Evolutionary conservation across 2,113 vertebrate genomes (phyloP).

Genomic region (Paraplagusia blochii): DNA sequence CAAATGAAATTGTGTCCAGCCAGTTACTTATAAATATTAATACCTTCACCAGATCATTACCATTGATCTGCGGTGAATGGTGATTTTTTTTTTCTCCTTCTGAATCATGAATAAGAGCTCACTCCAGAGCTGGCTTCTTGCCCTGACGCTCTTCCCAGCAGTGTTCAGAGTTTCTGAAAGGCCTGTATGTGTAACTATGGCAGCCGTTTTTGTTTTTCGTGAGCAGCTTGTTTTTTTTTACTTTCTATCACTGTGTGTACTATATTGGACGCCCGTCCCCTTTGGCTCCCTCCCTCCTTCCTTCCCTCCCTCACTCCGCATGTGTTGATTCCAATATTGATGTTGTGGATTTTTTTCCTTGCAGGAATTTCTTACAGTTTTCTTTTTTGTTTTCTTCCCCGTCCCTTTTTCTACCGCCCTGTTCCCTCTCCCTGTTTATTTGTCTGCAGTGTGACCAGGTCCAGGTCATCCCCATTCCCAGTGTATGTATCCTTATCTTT

Average conservation of each 20-base stretch:
- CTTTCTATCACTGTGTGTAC: slow-evolving; percentile 22
- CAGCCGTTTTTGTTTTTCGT: slow-evolving; percentile 60
- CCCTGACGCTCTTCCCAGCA: slow-evolving; percentile 48
- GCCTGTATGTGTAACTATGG: slow-evolving; percentile 65
- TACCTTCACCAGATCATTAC: too few relatives aligned
- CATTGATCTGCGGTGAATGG: too few relatives aligned
- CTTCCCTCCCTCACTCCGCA: slow-evolving; percentile 52
- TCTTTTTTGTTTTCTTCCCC: slow-evolving; percentile 42
- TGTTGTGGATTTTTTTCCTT: slow-evolving; percentile 45
- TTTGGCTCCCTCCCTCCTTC: slow-evolving; percentile 6
- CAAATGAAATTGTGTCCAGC: too few relatives aligned
- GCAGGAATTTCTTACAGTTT: slow-evolving; percentile 55
- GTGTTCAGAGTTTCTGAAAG: slow-evolving; percentile 55
- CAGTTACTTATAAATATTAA: too few relatives aligned
- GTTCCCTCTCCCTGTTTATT: slow-evolving; percentile 59
- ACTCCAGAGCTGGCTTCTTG: slow-evolving; percentile 35
- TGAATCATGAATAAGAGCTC: slow-evolving; percentile 36
- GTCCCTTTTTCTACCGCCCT: slow-evolving; percentile 55
- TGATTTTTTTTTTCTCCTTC: slow-evolving; percentile 23
- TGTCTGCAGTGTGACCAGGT: slow-evolving; percentile 89
- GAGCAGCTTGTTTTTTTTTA: slow-evolving; percentile 42
- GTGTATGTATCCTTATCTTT: slow-evolving; percentile 85
- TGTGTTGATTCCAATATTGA: slow-evolving; percentile 50
- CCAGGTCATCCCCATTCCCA: slow-evolving; percentile 89
- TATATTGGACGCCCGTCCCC: slow-evolving; percentile 39